Percentiles rank a stretch among this genome's conserved stretches.
Conservation (phyloP, 2,888 invertebrate species). For the Sminthurinus aureus region DNA sequence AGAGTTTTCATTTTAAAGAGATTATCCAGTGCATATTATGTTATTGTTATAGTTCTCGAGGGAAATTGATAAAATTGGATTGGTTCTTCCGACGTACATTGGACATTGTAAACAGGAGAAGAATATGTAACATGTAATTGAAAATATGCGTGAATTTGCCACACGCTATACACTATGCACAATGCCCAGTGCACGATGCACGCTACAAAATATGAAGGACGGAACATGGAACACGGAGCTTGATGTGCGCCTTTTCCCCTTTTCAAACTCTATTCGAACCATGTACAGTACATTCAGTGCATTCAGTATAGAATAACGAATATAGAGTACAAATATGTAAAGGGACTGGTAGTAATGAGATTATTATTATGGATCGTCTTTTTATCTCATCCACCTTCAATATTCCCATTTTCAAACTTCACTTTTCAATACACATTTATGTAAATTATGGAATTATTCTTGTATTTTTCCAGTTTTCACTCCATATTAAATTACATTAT, state of each 20-base stretch:
- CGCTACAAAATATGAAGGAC: too few relatives aligned
- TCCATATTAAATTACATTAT: neutral
- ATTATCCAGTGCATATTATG: neutral
- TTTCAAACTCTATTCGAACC: too few relatives aligned
- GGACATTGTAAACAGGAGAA: neutral
- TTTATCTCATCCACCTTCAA: neutral
- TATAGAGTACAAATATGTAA: neutral
- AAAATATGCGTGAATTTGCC: conserved; percentile 32
- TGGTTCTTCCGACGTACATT: neutral
- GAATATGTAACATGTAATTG: conserved; percentile 22
- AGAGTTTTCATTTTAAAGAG: conserved; percentile 14
- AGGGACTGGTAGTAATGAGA: conserved; percentile 14
- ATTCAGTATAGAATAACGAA: too few relatives aligned
- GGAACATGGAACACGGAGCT: too few relatives aligned
- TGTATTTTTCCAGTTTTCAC: neutral
- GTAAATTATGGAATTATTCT: neutral
- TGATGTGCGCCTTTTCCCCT: too few relatives aligned
- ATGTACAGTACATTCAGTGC: too few relatives aligned
- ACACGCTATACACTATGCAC: conserved; percentile 1
- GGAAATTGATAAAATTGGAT: conserved; percentile 28
- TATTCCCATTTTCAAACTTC: neutral
- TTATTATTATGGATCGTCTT: conserved; percentile 34
- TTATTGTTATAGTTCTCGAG: conserved; percentile 22
- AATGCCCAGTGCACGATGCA: too few relatives aligned
- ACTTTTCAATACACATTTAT: too few relatives aligned